A percentile compares a stretch with the other conserved stretches of the same genome.
These are phyloP conservation scores for Myrmecobius fasciatus DNA, from an alignment of 2,113 vertebrate species.

Conservation along the genomic window DNA sequence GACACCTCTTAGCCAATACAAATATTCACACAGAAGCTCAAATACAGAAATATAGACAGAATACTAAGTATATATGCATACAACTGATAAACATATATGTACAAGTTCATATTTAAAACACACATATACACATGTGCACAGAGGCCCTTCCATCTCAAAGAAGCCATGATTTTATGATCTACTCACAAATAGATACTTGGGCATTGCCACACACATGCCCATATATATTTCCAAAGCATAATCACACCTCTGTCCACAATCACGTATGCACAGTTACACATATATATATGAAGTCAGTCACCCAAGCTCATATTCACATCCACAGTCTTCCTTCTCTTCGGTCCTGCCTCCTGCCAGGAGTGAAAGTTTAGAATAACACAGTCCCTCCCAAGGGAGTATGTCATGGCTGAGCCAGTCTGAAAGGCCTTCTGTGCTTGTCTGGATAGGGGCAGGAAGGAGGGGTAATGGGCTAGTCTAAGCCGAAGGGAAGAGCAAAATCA, in stretches of 20 bases:
- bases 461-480: neutral
- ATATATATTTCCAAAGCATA: neutral
- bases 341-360: slow-evolving; percentile 75
- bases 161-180: neutral
- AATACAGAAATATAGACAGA: neutral
- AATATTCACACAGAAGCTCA: neutral
- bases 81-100: neutral
- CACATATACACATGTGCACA: neutral
- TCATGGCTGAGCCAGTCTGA: slow-evolving; percentile 18
- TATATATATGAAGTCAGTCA: neutral
- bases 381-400: slow-evolving; percentile 48
- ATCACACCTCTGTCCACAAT: neutral
- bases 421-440: slow-evolving; percentile 36
- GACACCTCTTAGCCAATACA: neutral
- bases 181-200: neutral
- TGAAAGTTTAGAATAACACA: slow-evolving; percentile 84
- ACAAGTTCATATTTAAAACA: neutral
- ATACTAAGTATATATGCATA: neutral
- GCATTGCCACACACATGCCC: neutral
- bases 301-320: neutral
- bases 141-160: neutral
- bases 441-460: neutral
- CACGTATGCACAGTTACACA: neutral
- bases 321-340: neutral
- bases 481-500: neutral